Conservation (phyloP, 2,797 vertebrate genomes). For the Sitta carolinensis region DNA sequence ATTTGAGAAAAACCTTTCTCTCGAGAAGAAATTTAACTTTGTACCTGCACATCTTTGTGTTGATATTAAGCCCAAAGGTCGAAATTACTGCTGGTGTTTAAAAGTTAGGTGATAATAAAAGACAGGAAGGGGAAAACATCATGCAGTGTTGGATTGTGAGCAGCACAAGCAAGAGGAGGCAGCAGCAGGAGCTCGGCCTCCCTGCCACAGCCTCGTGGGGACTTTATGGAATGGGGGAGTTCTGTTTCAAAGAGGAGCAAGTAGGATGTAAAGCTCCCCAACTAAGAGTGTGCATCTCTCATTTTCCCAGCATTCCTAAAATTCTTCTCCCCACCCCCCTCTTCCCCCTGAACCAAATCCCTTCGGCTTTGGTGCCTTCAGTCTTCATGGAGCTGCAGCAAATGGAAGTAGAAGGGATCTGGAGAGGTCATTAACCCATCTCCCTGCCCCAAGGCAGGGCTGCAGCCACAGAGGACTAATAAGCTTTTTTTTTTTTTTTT, state of each 20-base stretch:
- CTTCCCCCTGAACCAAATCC: slow-evolving; percentile 50
- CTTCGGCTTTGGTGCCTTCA: slow-evolving; percentile 56
- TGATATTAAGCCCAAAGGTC: background rate
- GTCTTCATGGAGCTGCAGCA: slow-evolving; percentile 41
- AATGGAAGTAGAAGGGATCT: slow-evolving; percentile 61
- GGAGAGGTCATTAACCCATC: slow-evolving; percentile 65
- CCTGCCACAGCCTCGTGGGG: background rate
- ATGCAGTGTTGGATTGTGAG: background rate
- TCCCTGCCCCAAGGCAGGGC: slow-evolving; percentile 57
- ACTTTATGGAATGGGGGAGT: background rate
- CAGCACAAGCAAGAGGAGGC: background rate
- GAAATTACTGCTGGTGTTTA: background rate
- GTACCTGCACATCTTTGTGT: background rate
- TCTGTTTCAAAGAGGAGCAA: slow-evolving; percentile 37
- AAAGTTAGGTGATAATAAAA: background rate
- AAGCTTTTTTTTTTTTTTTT: background rate
- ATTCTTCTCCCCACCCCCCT: slow-evolving; percentile 48
- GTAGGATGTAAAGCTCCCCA: slow-evolving; percentile 20
- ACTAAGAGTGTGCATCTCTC: slow-evolving; percentile 18
- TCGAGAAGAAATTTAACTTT: background rate
- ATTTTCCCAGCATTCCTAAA: slow-evolving; percentile 67
- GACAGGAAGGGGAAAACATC: background rate
- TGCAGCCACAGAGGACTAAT: background rate
- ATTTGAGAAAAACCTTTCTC: background rate
- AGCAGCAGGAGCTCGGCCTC: background rate